Conservation (phyloP, 2,113 vertebrate genomes). For the Ceyx margarethae region DNA sequence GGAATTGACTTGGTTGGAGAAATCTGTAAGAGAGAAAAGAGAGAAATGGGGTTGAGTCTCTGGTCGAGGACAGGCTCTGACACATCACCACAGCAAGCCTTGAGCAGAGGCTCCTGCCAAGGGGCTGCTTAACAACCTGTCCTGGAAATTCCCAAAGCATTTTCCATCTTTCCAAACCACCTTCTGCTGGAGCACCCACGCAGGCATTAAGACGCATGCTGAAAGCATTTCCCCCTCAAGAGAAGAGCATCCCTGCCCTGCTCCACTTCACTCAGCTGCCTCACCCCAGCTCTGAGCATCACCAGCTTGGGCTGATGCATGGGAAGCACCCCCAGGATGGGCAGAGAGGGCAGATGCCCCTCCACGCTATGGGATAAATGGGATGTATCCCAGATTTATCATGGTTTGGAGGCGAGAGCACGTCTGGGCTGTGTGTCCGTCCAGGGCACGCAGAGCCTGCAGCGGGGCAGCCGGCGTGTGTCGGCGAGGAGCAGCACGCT, state of each 20-base stretch:
- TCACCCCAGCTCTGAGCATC: not conserved
- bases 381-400: not conserved
- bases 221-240: not conserved
- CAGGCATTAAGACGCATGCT: accelerated
- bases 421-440: accelerated
- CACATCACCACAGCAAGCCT: not conserved
- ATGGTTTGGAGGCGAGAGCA: accelerated
- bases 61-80: accelerated
- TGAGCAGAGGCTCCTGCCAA: not conserved
- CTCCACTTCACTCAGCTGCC: not conserved
- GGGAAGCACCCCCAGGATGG: not conserved
- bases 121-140: not conserved
- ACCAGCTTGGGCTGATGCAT: accelerated
- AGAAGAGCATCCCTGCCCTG: not conserved
- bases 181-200: accelerated
- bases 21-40: slow-evolving; percentile 78
- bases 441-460: not conserved
- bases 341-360: not conserved
- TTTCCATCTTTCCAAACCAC: not conserved
- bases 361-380: accelerated
- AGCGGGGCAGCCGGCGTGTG: accelerated
- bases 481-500: not conserved
- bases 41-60: not conserved
- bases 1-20: slow-evolving; percentile 86
- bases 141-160: accelerated